phyloP scores from a whole-genome alignment of 2,797 vertebrate species.

The Microctenopoma lineatum region DNA sequence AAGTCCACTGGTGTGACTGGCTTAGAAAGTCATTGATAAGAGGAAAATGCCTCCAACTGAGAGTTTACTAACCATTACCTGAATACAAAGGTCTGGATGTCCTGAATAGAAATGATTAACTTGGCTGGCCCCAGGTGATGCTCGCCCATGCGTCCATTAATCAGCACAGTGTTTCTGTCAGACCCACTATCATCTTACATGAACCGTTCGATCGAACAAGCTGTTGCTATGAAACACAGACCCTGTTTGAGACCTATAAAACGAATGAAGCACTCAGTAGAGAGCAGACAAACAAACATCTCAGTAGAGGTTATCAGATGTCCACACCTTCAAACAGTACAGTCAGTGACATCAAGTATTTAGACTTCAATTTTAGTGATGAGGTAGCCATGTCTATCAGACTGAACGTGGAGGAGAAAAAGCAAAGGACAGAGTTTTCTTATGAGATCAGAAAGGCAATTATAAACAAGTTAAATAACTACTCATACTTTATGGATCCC shows the following conservation, averaged over 20 bases:
- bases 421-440: too few species aligned
- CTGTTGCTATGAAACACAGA: constrained; percentile 67
- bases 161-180: constrained; percentile 46
- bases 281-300: constrained; percentile 46
- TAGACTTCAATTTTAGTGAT: neutral
- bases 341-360: neutral
- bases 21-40: constrained; percentile 56
- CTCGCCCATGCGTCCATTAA: constrained; percentile 63
- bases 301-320: constrained; percentile 24
- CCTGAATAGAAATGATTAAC: constrained; percentile 68
- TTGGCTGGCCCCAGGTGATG: constrained; percentile 59
- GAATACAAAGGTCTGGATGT: constrained; percentile 33
- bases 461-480: too few species aligned
- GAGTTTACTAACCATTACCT: constrained; percentile 35
- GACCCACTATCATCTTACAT: constrained; percentile 32
- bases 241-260: constrained; percentile 35
- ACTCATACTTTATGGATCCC: too few species aligned
- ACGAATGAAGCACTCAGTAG: constrained; percentile 34
- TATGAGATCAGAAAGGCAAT: too few species aligned
- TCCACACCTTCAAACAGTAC: constrained; percentile 12
- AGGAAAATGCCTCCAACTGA: constrained; percentile 32
- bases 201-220: constrained; percentile 31
- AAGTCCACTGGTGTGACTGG: constrained; percentile 7
- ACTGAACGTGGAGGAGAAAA: too few species aligned
- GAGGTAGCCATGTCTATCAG: too few species aligned